Evolutionary conservation across 2,113 vertebrate species (phyloP), one percentile per base, ranked within the genome.

Genomic region (Catagonus wagneri): DNA sequence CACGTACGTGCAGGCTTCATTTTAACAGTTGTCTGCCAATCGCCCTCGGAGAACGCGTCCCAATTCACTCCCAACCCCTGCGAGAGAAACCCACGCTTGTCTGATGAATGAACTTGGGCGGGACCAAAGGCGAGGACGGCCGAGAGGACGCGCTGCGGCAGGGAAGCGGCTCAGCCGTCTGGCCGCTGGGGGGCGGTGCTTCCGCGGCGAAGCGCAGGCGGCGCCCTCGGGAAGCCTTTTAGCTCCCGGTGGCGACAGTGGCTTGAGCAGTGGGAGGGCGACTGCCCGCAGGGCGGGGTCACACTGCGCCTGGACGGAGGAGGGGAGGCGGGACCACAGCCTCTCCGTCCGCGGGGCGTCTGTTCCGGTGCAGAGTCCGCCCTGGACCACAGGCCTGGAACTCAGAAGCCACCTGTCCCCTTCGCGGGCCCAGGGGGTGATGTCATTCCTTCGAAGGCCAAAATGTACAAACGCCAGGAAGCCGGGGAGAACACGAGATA

Each of bases 181-280:
- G 81, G 72, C 98, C 98, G 97, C 98, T 84, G 81, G 98, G 96
- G 98, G 98, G 98, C 97, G 81, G 79, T 84, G 34, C 95, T 66
- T 78, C 95, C 83, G 97, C 89, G 58, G 19, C 20, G 79, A 96
- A 79, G 78, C 9, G 2, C 29, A 12, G n/a, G n/a, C 50, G 4
- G 12, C 0, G 34, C 23, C 39, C 7, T 23, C 2, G 2, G 9
- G 66, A 27, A 13, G 13, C 52, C 19, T 2, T 32, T 12, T 14
- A 7, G 20, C 11, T 2, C 52, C 27, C 13, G 20, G 52, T 13
- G 75, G 22, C 50, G 1, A 4, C 25, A 44, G 0, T 1, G 32
- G 3, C n/a, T 34, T 17, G 5, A 27, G 44, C 29, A 8, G 3
- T 39, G 0, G 9, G n/a, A 23, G 5, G 58, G 7, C 29, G 11